phyloP scores from a whole-genome alignment of 2,797 vertebrate species.

The Pogonophryne albipinna region DNA sequence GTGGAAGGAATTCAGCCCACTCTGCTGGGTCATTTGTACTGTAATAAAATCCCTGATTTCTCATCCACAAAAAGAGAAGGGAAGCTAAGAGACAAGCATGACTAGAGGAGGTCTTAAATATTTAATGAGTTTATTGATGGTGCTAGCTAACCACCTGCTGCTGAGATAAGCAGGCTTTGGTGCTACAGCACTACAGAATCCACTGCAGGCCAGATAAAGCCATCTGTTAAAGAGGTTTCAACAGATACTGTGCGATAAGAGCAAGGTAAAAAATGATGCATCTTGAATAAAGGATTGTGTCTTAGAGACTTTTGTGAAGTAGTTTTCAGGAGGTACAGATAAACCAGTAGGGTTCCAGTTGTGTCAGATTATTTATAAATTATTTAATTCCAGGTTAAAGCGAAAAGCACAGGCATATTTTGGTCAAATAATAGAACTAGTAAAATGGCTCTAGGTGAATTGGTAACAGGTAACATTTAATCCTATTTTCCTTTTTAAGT shows the following conservation, averaged over 20 bases:
- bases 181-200: conserved; percentile 37
- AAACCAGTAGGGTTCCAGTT: not conserved
- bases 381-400: not conserved
- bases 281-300: not conserved
- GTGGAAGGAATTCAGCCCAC: not conserved
- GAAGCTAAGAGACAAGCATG: conserved; percentile 10
- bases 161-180: conserved; percentile 48
- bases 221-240: conserved; percentile 11
- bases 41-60: conserved; percentile 28
- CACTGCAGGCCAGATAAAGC: conserved; percentile 25
- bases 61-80: conserved; percentile 25
- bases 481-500: not conserved
- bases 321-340: conserved; percentile 3
- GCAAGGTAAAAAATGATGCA: not conserved
- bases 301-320: not conserved
- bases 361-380: not conserved
- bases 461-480: not conserved
- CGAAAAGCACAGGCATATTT: not conserved
- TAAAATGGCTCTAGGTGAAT: not conserved
- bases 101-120: conserved; percentile 55
- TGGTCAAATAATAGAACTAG: not conserved
- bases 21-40: not conserved
- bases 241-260: conserved; percentile 12
- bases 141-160: conserved; percentile 40
- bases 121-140: conserved; percentile 69